These are phyloP conservation scores for Trimorus sp. DNA, from an alignment of 2,888 invertebrate species.

Conservation along the genomic window DNA sequence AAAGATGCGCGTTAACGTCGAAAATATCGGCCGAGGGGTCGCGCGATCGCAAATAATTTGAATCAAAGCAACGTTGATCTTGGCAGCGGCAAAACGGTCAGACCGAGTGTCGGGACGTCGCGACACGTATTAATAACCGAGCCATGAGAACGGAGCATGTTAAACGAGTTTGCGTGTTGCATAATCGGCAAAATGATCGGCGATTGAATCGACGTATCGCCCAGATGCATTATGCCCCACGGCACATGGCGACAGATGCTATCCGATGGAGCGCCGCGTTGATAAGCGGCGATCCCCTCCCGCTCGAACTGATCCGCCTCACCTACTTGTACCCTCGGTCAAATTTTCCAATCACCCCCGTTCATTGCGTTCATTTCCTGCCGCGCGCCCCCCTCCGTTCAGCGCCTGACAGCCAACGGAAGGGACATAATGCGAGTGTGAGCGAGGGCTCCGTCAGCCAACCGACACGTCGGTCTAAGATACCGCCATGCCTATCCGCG, in stretches of 20 bases:
- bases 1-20: no score
- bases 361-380: conserved; percentile 67
- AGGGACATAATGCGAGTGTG: conserved; percentile 70
- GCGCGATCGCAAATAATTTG: not conserved
- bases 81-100: conserved; percentile 42
- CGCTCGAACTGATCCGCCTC: not conserved
- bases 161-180: no score
- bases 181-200: no score
- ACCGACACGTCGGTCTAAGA: conserved; percentile 71
- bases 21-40: no score
- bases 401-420: conserved; percentile 60
- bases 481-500: conserved; percentile 62
- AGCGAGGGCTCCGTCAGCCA: conserved; percentile 74
- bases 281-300: no score
- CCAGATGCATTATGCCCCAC: no score
- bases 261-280: no score
- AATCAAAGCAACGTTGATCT: conserved; percentile 18
- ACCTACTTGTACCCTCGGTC: conserved; percentile 76
- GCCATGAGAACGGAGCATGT: no score
- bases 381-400: conserved; percentile 46
- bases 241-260: no score
- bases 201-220: no score
- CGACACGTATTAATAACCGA: no score
- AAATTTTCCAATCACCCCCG: conserved; percentile 80
- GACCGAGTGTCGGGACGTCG: no score